phyloP scores from a whole-genome alignment of 37 sponge, comb jelly and placozoan species.

The Chondrilla cf. caribensis region DNA sequence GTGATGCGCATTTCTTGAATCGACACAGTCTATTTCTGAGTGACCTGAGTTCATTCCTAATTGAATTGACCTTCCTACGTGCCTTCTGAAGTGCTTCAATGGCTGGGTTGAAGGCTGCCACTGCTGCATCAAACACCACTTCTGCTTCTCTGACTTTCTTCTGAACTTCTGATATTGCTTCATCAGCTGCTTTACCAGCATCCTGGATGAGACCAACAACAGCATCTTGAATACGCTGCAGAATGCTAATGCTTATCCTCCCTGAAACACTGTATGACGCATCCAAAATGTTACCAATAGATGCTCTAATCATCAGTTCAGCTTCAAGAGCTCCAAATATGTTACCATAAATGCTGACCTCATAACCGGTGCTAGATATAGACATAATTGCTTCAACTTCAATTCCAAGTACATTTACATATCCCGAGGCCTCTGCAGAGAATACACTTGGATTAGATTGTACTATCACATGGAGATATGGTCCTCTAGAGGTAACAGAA shows the following conservation, averaged over 20 bases:
- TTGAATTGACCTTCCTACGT: not conserved
- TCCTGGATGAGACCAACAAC: not conserved
- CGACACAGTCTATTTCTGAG: not conserved
- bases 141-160: not conserved
- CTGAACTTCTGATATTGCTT: conserved; percentile 10
- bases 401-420: conserved; percentile 23
- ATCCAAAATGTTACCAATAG: not conserved
- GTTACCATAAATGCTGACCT: not conserved
- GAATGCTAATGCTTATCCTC: not conserved
- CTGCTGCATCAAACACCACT: conserved; percentile 12
- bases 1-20: not conserved
- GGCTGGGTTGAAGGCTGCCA: not conserved
- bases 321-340: conserved; percentile 13
- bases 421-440: conserved; percentile 15
- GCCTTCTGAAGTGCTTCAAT: not conserved
- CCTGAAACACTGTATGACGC: conserved; percentile 10
- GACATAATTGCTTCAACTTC: conserved; percentile 1
- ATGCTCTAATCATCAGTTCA: not conserved
- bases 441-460: not conserved
- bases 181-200: conserved; percentile 16
- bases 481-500: conserved; percentile 16
- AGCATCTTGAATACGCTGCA: not conserved
- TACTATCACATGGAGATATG: conserved; percentile 18
- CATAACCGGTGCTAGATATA: not conserved
- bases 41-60: not conserved